A percentile compares a stretch with the other conserved stretches of the same genome.
phyloP scores from a whole-genome alignment of 1,140 invertebrate genomes.

The Diploscapter pachys region DNA sequence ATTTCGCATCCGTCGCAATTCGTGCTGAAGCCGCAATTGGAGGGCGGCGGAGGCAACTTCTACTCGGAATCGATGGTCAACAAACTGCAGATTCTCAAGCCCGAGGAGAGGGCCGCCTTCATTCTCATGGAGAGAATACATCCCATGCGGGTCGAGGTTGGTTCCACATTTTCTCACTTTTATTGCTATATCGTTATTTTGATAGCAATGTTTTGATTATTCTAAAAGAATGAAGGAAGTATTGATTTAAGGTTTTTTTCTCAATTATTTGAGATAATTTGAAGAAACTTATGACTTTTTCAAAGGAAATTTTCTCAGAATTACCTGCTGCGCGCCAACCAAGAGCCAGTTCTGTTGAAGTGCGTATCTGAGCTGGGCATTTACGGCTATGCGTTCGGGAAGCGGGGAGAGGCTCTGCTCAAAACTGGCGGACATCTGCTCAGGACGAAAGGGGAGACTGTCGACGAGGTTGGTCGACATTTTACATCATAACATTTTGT shows the following conservation, averaged over 20 bases:
- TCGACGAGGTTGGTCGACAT: conserved; percentile 68
- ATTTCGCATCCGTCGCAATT: conserved; percentile 75
- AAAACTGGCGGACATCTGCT: conserved; percentile 79
- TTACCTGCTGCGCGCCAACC: conserved; percentile 74
- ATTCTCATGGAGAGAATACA: conserved; percentile 90
- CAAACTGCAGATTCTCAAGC: conserved; percentile 67
- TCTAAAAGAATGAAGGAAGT: not conserved
- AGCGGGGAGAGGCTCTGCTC: conserved; percentile 6
- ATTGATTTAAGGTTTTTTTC: not conserved
- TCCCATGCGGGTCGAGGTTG: conserved; percentile 50
- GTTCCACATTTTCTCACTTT: not conserved
- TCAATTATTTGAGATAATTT: conserved; percentile 4
- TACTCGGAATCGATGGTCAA: conserved; percentile 77
- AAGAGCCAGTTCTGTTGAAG: conserved; percentile 64
- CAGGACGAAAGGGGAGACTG: conserved; percentile 76
- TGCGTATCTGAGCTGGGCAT: conserved; percentile 88
- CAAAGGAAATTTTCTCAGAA: conserved; percentile 67
- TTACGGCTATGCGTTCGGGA: conserved; percentile 78
- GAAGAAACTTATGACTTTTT: conserved; percentile 58
- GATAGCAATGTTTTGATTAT: not conserved
- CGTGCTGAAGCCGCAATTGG: conserved; percentile 94
- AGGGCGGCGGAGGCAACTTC: conserved; percentile 77
- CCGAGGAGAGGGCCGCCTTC: conserved; percentile 75
- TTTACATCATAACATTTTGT: not conserved
- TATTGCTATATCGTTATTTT: not conserved